Base-by-base conservation (phyloP, 1,140 invertebrate species). In the Pemphigus obesinymphae region DNA sequence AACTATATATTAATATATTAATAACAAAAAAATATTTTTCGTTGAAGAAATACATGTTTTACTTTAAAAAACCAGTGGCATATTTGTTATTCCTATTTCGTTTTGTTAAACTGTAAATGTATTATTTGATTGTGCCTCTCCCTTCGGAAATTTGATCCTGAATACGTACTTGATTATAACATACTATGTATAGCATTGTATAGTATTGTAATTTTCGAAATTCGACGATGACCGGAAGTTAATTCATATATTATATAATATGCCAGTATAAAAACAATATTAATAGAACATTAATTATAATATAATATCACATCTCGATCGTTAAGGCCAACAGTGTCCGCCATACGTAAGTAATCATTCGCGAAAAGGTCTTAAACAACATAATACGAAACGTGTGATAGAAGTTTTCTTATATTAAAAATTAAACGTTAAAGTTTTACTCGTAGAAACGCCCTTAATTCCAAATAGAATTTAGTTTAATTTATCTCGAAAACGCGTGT, bases 381-480 rank as follows among this genome's bases (percentile, higher is more conserved):
- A 29, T 63, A 63, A 63, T 34, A 17, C 26, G 17, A 66, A 70
- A 70, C 34, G n/a, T 70, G n/a, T 70, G 31, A 66, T 66, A 66
- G 31, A 37, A 66, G 66, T 70, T 66, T 70, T 70, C 37, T 70
- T 40, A 40, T 70, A 43, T 43, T 43, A 70, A 75, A 75, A 50
- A 34, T 17, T 75, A 53, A 48, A 75, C 45, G 26, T 26, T 5
- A 75, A 75, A 75, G 43, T 75, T 75, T 75, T 50, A 31, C 45
- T 34, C 17, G 45, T 29, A 50, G 45, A 50, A 75, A 75, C 45
- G 72, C 43, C 72, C 20, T 75, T 75, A 50, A 75, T 75, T 75
- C 29, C 66, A 11, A 43, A 70, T 70, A 43, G n/a, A 70, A 70
- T 70, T 15, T 23, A 40, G 20, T 68, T 37, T 68, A 68, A 40